Evolutionary conservation across 2,797 vertebrate genomes (phyloP), one percentile per base, ranked within the genome.

Genomic region (Catharus ustulatus): DNA sequence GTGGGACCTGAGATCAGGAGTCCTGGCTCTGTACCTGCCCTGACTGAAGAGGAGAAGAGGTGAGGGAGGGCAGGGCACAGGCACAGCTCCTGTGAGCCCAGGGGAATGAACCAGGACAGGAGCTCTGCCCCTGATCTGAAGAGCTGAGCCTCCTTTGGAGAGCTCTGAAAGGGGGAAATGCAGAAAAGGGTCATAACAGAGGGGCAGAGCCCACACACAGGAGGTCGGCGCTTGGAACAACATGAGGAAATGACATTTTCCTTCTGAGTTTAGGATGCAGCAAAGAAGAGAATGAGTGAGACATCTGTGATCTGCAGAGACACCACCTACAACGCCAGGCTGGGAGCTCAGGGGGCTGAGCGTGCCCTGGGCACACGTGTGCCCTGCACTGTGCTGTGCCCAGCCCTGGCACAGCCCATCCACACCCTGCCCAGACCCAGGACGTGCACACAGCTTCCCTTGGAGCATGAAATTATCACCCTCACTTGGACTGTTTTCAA

Each of bases 401-500:
- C 49, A 12, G 71, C 67, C 84, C 67, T 19, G 67, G 27, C 11
- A 43, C 84, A 32, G 76, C 15, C 58, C 58, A 4, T 23, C 16
- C 64, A 23, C 83, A 18, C 55, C 1, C 67, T 7, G 89, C 76
- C 45, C 61, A 8, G 42, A 24, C 52, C 15, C 52, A 29, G 66
- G 87, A 15, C 1, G 3, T 27, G 32, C 79, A 17, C 26, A 23
- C 12, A 34, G 14, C 78, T 77, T 83, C 90, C 84, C 73, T 79
- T 1, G 38, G 6, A 66, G 81, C 67, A 57, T 49, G 80, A 43
- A 92, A 87, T 87, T 82, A 87, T 89, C 93, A 57, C 92, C 92
- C 74, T 84, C 20, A 19, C 94, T 96, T 97, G 96, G 96, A 92
- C 90, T 51, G 61, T 84, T 96, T 93, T 94, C 95, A 96, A 92